Conservation (phyloP, 2,888 invertebrate species). For the Oscheius sp. region DNA sequence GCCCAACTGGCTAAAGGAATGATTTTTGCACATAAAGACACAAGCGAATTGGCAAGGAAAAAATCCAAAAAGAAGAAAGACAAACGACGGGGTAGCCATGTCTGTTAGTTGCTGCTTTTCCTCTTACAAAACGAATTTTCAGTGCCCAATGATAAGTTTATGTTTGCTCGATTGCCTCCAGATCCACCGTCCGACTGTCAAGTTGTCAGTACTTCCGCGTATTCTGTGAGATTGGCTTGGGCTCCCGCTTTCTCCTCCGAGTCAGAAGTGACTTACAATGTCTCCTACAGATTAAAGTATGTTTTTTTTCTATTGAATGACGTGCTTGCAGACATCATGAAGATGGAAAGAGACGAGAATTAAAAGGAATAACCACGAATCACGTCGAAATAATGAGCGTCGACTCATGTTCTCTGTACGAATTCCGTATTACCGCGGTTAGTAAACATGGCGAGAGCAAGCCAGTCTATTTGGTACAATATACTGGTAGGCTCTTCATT, state of each 20-base stretch:
- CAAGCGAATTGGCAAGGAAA: constrained; percentile 66
- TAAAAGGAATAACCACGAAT: constrained; percentile 62
- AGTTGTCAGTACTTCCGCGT: constrained; percentile 70
- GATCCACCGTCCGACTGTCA: constrained; percentile 72
- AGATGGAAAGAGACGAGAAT: constrained; percentile 59
- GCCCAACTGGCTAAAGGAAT: constrained; percentile 71
- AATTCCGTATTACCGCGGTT: constrained; percentile 71
- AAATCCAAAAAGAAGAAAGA: constrained; percentile 63
- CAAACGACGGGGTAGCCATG: constrained; percentile 64
- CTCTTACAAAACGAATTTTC: constrained; percentile 15
- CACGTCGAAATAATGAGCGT: constrained; percentile 71
- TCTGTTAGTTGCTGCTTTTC: constrained; percentile 53
- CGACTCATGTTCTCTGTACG: constrained; percentile 71
- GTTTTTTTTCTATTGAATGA: constrained; percentile 32
- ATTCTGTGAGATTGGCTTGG: constrained; percentile 71
- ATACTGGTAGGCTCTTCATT: constrained; percentile 60
- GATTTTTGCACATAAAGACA: constrained; percentile 72
- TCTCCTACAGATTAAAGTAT: constrained; percentile 32
- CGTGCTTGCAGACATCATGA: constrained; percentile 52
- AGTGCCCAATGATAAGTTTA: constrained; percentile 72
- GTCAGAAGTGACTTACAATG: constrained; percentile 39
- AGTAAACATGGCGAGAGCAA: constrained; percentile 71
- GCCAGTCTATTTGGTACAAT: constrained; percentile 70
- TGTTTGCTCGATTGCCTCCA: constrained; percentile 72
- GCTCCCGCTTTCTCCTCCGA: constrained; percentile 67